phyloP scores from a whole-genome alignment of 2,113 vertebrate species.

The Entomyzon cyanotis region DNA sequence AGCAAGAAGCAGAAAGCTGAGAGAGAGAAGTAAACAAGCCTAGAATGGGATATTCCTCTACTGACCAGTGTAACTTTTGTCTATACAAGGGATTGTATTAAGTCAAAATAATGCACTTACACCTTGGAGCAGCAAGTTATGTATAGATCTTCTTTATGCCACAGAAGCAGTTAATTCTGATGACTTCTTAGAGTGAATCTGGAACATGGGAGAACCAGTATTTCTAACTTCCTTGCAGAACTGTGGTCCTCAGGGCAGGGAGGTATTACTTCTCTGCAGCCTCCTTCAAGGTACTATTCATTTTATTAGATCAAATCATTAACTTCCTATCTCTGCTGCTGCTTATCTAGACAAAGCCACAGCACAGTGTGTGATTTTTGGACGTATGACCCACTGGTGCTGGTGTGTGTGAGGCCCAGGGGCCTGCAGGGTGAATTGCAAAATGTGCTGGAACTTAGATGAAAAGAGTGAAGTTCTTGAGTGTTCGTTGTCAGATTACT shows the following conservation, averaged over 20 bases:
- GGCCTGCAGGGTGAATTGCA: neutral
- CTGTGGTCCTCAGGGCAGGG: neutral
- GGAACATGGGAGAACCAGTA: neutral
- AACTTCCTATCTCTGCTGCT: neutral
- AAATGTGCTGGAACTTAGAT: neutral
- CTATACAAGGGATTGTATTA: neutral
- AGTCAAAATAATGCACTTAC: neutral
- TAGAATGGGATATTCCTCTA: neutral
- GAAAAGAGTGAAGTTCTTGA: neutral
- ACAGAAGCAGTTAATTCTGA: neutral
- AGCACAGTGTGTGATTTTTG: neutral
- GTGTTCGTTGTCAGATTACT: neutral
- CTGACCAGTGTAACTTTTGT: neutral
- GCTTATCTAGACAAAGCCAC: neutral
- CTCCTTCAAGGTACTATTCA: neutral
- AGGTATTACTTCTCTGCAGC: neutral
- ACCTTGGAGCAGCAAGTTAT: neutral
- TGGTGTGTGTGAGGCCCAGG: neutral
- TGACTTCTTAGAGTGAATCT: neutral
- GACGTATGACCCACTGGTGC: accelerated
- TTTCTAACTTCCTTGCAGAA: neutral
- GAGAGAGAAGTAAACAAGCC: neutral
- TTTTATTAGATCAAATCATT: neutral
- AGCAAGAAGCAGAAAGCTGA: neutral
- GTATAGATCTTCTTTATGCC: neutral